Percentiles rank a stretch among this genome's conserved stretches.
phyloP scores from a whole-genome alignment of 2,888 invertebrate genomes.

The Thysanoteuthis rhombus region DNA sequence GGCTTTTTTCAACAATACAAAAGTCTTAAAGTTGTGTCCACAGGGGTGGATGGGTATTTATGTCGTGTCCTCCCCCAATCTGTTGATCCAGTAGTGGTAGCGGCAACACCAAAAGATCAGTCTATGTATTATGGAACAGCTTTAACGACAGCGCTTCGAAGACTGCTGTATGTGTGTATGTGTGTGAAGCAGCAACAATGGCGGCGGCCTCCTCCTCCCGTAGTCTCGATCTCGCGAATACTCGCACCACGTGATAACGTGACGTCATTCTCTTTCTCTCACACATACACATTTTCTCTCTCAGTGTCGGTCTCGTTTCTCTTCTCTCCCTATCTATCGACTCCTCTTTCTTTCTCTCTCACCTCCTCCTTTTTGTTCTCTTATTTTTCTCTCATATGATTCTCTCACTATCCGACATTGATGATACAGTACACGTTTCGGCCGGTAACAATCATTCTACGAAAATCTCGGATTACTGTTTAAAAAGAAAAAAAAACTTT shows the following conservation, averaged over 20 bases:
- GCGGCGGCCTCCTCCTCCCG: not conserved
- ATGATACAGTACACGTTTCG: not conserved
- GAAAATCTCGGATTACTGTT: not conserved
- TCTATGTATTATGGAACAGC: not conserved
- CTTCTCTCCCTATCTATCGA: not conserved
- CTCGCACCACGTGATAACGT: slow-evolving; percentile 12
- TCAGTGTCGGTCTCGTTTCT: not conserved
- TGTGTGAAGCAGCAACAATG: not conserved
- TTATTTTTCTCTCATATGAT: not conserved
- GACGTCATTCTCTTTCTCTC: slow-evolving; percentile 12
- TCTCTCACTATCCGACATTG: not conserved
- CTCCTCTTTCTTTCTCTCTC: not conserved
- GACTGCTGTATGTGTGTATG: not conserved
- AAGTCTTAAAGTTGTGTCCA: not conserved
- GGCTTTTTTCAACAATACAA: not conserved
- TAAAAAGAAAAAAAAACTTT: not conserved
- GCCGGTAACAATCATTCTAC: not conserved
- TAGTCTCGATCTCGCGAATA: not conserved
- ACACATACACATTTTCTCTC: not conserved
- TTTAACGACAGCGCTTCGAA: not conserved
- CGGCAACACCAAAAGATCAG: not conserved
- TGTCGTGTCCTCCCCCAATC: not conserved
- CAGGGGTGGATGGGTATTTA: not conserved
- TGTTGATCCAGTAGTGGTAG: slow-evolving; percentile 12
- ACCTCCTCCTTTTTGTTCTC: not conserved